A percentile compares a stretch with the other conserved stretches of the same genome.
phyloP scores from a whole-genome alignment of 2,888 invertebrate genomes.

The Barypeithes pellucidus region DNA sequence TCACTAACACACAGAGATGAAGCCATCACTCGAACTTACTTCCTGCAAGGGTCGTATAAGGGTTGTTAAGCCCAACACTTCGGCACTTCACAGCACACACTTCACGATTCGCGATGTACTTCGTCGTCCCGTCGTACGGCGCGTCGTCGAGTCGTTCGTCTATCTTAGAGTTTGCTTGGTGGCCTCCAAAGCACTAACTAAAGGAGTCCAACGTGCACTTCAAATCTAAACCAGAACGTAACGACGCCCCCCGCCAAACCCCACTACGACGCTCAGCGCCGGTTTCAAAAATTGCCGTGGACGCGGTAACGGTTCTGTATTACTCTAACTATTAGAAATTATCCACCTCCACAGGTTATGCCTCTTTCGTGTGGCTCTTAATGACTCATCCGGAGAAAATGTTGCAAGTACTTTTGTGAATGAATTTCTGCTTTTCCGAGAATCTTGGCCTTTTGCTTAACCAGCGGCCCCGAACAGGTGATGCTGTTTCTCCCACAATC shows the following conservation, averaged over 20 bases:
- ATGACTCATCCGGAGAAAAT: conserved; percentile 65
- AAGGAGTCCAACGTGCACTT: conserved; percentile 67
- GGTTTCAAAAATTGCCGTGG: conserved; percentile 36
- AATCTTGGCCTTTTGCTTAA: conserved; percentile 31
- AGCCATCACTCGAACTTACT: conserved; percentile 65
- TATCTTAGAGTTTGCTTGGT: conserved; percentile 70
- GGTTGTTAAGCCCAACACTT: conserved; percentile 63
- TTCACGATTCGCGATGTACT: conserved; percentile 64
- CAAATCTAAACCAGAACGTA: conserved; percentile 69
- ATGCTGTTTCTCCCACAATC: conserved; percentile 1
- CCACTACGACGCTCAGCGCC: conserved; percentile 35
- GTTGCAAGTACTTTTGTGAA: conserved; percentile 54
- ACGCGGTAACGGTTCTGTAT: conserved; percentile 36
- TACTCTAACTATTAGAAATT: conserved; percentile 57
- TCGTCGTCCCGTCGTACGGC: conserved; percentile 68
- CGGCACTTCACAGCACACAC: conserved; percentile 65
- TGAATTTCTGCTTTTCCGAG: conserved; percentile 29
- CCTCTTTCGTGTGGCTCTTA: conserved; percentile 62
- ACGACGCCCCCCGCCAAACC: conserved; percentile 64
- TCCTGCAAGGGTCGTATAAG: conserved; percentile 61
- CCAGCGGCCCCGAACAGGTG: conserved; percentile 22
- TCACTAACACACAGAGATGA: conserved; percentile 57
- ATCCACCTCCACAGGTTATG: conserved; percentile 63
- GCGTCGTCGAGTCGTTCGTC: conserved; percentile 71
- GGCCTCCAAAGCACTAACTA: conserved; percentile 71